phyloP scores from a whole-genome alignment of 2,797 vertebrate species.

The Pipistrellus pygmaeus region DNA sequence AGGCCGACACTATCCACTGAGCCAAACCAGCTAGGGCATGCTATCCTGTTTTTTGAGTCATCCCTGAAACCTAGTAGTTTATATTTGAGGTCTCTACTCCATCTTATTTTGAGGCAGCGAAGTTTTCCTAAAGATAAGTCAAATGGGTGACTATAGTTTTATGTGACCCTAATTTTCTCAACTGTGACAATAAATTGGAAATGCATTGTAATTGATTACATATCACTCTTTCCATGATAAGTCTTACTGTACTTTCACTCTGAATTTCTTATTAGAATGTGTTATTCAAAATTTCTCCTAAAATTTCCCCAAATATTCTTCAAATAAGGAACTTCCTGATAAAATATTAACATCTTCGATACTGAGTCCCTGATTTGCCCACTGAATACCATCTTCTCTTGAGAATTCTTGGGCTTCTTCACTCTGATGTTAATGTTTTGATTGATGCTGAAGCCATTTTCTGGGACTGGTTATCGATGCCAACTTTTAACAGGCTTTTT shows the following conservation, averaged over 20 bases:
- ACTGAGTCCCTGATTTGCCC: not conserved
- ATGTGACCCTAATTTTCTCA: not conserved
- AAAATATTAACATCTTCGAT: not conserved
- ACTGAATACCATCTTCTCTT: not conserved
- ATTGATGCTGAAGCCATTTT: slow-evolving; percentile 35
- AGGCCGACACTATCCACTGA: no score
- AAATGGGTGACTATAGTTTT: not conserved
- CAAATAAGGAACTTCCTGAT: not conserved
- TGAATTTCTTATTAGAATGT: not conserved
- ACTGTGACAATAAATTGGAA: not conserved
- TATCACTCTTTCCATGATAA: not conserved
- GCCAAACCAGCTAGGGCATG: no score
- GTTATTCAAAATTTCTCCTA: not conserved
- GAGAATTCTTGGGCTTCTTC: not conserved
- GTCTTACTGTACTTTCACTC: not conserved
- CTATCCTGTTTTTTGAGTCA: not conserved
- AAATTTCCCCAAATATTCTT: not conserved
- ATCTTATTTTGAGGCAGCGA: not conserved
- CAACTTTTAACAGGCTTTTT: slow-evolving; percentile 50
- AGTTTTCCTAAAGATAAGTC: not conserved
- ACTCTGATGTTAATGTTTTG: not conserved
- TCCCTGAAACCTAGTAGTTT: not conserved
- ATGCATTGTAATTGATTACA: not conserved
- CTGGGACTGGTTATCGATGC: slow-evolving; percentile 10
- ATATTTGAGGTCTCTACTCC: not conserved